phyloP scores from a whole-genome alignment of 2,113 vertebrate species.

The Myanophis thanlyinensis region DNA sequence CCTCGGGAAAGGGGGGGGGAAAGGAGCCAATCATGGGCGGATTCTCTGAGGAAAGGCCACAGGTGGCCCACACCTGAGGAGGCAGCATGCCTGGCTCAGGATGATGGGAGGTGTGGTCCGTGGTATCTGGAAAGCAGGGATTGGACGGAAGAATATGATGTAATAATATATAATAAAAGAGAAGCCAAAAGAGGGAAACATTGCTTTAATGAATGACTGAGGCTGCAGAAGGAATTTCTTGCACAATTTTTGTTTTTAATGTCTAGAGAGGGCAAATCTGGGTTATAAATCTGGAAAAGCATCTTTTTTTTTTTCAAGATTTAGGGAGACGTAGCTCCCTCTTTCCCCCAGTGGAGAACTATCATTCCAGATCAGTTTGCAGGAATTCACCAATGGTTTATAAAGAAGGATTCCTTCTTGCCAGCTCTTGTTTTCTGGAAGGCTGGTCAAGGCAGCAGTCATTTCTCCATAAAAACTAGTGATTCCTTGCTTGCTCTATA shows the following conservation, averaged over 20 bases:
- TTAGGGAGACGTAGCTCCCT: too few relatives aligned
- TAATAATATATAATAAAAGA: too few relatives aligned
- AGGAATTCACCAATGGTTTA: too few relatives aligned
- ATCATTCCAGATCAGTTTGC: background rate
- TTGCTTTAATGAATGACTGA: background rate
- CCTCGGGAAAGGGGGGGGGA: background rate
- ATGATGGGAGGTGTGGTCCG: background rate
- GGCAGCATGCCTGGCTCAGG: background rate
- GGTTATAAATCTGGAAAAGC: background rate
- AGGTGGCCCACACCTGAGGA: background rate
- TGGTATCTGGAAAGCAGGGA: background rate
- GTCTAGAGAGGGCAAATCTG: background rate
- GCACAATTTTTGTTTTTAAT: background rate
- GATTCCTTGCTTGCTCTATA: too few relatives aligned
- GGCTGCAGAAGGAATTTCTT: background rate
- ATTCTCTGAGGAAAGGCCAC: background rate
- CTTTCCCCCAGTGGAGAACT: background rate
- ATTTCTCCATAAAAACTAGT: too few relatives aligned
- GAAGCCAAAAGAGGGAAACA: background rate
- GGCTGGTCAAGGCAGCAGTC: too few relatives aligned
- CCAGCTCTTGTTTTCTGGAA: background rate
- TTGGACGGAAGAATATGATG: too few relatives aligned
- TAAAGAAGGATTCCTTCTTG: background rate
- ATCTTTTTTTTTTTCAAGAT: background rate
- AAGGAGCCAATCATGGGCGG: background rate